Evolutionary conservation across 1,140 invertebrate genomes (phyloP).

Genomic region (Rhagoletis pomonella): DNA sequence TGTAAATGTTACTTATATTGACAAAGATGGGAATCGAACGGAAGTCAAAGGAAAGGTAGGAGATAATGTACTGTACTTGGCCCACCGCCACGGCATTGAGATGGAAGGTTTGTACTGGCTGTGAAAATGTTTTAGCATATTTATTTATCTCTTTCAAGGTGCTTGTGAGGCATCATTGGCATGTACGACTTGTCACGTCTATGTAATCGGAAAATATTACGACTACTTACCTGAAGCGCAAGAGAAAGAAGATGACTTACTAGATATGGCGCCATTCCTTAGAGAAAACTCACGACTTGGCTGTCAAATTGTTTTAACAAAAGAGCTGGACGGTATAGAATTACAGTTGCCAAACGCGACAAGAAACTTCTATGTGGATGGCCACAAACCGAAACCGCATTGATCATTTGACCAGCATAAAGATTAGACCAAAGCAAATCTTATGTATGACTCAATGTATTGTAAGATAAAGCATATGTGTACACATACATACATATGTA

Average conservation of each 20-base stretch:
- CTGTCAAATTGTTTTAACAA: slow-evolving; percentile 95
- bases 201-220: slow-evolving; percentile 87
- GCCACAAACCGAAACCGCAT: slow-evolving; percentile 94
- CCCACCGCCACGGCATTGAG: slow-evolving; percentile 92
- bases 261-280: slow-evolving; percentile 97
- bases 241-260: slow-evolving; percentile 96
- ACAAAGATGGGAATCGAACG: slow-evolving; percentile 87
- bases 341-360: slow-evolving; percentile 92
- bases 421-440: not conserved
- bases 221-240: slow-evolving; percentile 86
- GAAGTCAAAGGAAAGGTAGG: slow-evolving; percentile 94
- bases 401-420: slow-evolving; percentile 69
- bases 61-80: slow-evolving; percentile 95
- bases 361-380: slow-evolving; percentile 99
- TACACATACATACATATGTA: not conserved
- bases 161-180: slow-evolving; percentile 98
- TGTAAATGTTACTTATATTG: slow-evolving; percentile 92
- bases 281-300: slow-evolving; percentile 95
- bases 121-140: not conserved
- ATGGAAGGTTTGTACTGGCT: slow-evolving; percentile 87
- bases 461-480: not conserved
- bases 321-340: slow-evolving; percentile 94
- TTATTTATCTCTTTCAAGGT: slow-evolving; percentile 74
- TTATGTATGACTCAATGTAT: slow-evolving; percentile 9
- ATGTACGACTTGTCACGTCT: slow-evolving; percentile 99